These are phyloP conservation scores for Rhinophrynus dorsalis DNA, from an alignment of 2,797 vertebrate genomes.

Conservation along the genomic window DNA sequence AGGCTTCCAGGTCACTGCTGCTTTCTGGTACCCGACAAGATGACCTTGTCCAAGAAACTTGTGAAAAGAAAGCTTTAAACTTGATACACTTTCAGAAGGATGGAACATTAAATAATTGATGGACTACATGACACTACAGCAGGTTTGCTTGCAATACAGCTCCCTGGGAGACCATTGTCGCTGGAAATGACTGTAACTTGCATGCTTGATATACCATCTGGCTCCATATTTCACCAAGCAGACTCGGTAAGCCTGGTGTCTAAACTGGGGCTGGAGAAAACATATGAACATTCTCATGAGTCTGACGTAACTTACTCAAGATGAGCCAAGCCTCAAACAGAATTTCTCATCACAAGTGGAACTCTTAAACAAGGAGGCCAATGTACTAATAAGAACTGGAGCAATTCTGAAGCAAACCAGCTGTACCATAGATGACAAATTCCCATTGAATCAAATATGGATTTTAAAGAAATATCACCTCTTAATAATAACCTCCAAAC, in stretches of 20 bases:
- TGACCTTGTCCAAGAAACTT: constrained; percentile 19
- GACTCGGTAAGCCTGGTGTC: neutral
- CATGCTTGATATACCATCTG: constrained; percentile 36
- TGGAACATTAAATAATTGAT: constrained; percentile 37
- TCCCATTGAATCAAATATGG: no score
- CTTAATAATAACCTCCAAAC: no score
- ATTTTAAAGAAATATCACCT: no score
- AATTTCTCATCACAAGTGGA: no score
- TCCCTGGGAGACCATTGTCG: constrained; percentile 35
- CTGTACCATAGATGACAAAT: no score
- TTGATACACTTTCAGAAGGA: constrained; percentile 29
- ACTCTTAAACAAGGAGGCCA: no score
- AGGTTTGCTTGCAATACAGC: constrained; percentile 44
- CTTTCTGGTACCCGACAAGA: neutral
- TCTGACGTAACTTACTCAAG: no score
- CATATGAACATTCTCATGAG: no score
- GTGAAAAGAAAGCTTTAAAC: constrained; percentile 28
- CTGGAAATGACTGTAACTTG: constrained; percentile 31
- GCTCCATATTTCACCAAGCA: constrained; percentile 7
- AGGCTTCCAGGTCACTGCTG: no score
- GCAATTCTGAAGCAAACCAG: no score
- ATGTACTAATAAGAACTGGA: no score
- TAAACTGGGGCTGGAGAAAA: neutral
- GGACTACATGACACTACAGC: constrained; percentile 44
- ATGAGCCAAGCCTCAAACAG: no score